Evolutionary conservation across 1,140 invertebrate genomes (phyloP), one percentile per base, ranked within the genome.

Genomic region (Harlomillsia oculata): DNA sequence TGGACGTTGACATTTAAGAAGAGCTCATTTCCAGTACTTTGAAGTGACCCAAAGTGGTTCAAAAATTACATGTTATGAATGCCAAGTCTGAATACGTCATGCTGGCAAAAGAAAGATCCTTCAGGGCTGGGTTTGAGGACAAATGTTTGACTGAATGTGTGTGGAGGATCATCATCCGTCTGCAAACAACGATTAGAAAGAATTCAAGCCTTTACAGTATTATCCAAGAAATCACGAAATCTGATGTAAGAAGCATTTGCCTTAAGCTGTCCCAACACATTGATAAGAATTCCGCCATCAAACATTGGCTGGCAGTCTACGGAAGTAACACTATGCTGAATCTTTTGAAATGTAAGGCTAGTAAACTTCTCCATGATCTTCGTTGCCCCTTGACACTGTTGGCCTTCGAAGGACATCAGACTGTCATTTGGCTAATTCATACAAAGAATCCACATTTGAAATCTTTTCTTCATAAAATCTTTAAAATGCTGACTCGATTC

Each of bases 331-430:
- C 85, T 78, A 74, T 91, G 82, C 69, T 82, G 82, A 66, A 96
- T 95, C 76, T 91, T 92, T 80, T 92, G 87, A 79, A 95, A 95
- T 57, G 79, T 78, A 72, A 95, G 75, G 69, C 79, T 80, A 77
- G 79, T 85, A 68, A 94, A 77, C 77, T 94, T 95, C 76, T 94
- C 89, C 81, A 93, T 87, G 67, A 96, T 95, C 77, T 91, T 91
- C 59, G 80, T 75, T 66, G 86, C 80, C 70, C 92, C 91, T 77
- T 93, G 88, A 62, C 92, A 77, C 75, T 92, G 89, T 48, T 83
- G 76, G 41, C 90, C 91, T 77, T 96, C 92, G 75, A 95, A 96
- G 23, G 90, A 89, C 89, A 96, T 93, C 67, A 95, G 87, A 0
- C 89, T 93, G 40, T 84, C 82, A 69, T 89, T 87, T 32, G 82